Percentiles rank a stretch among this genome's conserved stretches.
Conservation (phyloP, 2,888 invertebrate genomes). For the Aporophyla nigra region DNA sequence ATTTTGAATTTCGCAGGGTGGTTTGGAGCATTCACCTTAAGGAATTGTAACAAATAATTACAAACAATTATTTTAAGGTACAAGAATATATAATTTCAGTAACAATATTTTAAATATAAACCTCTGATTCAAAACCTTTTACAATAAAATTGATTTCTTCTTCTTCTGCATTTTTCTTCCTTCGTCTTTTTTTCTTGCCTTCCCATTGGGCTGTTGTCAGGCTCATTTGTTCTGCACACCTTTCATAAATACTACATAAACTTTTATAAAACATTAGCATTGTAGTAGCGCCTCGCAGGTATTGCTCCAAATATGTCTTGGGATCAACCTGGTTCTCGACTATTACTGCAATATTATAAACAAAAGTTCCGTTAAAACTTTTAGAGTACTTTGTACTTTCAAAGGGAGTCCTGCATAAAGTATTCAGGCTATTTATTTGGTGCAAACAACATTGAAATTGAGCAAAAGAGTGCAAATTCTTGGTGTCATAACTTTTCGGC, state of each 20-base stretch:
- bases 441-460: constrained; percentile 92
- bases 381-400: constrained; percentile 90
- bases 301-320: constrained; percentile 88
- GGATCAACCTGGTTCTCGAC: constrained; percentile 91
- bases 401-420: constrained; percentile 91
- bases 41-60: too few relatives aligned
- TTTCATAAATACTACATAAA: constrained; percentile 75
- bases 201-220: constrained; percentile 74
- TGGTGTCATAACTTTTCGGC: constrained; percentile 90
- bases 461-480: constrained; percentile 92
- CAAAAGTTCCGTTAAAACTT: constrained; percentile 94
- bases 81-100: constrained; percentile 14
- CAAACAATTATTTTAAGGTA: not conserved
- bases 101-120: constrained; percentile 71
- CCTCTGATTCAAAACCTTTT: constrained; percentile 86
- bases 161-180: constrained; percentile 73
- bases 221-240: constrained; percentile 75
- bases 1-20: too few relatives aligned
- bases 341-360: constrained; percentile 93
- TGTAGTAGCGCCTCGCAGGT: constrained; percentile 82
- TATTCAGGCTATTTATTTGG: constrained; percentile 92
- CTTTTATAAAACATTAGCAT: constrained; percentile 84
- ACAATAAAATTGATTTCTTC: constrained; percentile 81
- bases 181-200: constrained; percentile 75
- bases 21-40: too few relatives aligned